phyloP scores from a whole-genome alignment of 1,140 invertebrate genomes.

The Diploscapter pachys region DNA sequence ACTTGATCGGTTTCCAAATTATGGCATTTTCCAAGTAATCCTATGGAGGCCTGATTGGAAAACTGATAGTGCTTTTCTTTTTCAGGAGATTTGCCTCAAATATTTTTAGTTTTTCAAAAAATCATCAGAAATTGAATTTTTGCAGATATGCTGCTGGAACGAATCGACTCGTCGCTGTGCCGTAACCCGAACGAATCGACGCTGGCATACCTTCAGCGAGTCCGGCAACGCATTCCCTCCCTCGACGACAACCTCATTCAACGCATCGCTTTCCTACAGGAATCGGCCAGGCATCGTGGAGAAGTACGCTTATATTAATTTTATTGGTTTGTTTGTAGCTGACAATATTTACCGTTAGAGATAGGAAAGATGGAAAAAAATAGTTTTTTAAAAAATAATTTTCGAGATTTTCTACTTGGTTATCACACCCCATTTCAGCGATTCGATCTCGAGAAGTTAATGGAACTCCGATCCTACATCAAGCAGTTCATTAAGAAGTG shows the following conservation, averaged over 20 bases:
- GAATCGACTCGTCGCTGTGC: slow-evolving; percentile 15
- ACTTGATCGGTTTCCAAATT: too few species aligned
- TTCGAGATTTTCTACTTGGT: too few species aligned
- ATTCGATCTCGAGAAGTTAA: slow-evolving; percentile 11
- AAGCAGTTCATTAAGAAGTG: slow-evolving; percentile 18
- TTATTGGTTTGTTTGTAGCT: too few species aligned
- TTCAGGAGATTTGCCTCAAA: too few species aligned
- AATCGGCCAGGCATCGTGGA: slow-evolving; percentile 7
- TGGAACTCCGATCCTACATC: slow-evolving; percentile 4
- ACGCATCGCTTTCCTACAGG: slow-evolving; percentile 17
- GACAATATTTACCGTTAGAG: too few species aligned
- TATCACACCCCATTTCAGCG: not conserved
- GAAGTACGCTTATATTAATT: not conserved
- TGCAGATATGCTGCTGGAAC: not conserved
- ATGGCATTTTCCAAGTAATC: too few species aligned
- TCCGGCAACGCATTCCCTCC: slow-evolving; percentile 8
- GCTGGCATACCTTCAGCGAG: slow-evolving; percentile 7
- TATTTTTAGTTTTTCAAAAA: too few species aligned
- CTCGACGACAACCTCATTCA: slow-evolving; percentile 9
- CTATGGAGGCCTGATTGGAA: too few species aligned
- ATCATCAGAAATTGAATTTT: too few species aligned
- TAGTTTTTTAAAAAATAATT: too few species aligned
- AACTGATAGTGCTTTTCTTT: too few species aligned
- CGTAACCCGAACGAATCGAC: slow-evolving; percentile 12
- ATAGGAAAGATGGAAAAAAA: too few species aligned